phyloP scores from a whole-genome alignment of 1,140 invertebrate genomes.

The Pachypsylla venusta region DNA sequence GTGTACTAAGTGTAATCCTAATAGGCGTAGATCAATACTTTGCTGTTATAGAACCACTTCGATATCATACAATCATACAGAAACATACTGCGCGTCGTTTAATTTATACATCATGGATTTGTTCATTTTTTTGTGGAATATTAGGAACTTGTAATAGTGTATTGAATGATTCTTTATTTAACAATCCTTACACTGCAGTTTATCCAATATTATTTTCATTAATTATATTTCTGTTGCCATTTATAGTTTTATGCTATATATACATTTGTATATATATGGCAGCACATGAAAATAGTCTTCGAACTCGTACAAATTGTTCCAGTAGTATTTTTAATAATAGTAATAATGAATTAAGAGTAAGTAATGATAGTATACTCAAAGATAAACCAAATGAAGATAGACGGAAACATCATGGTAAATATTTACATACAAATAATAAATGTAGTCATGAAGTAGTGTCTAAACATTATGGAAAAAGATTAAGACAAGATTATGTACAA shows the following conservation, averaged over 20 bases:
- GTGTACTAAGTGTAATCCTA: conserved; percentile 54
- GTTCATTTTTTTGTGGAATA: conserved; percentile 40
- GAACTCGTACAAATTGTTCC: conserved; percentile 35
- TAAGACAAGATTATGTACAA: too few relatives aligned
- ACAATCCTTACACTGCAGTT: neutral
- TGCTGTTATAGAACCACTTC: conserved; percentile 68
- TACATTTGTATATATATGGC: conserved; percentile 37
- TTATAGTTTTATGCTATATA: conserved; percentile 36
- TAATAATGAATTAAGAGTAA: neutral
- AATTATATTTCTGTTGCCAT: conserved; percentile 33
- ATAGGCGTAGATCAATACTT: conserved; percentile 76
- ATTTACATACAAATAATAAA: neutral
- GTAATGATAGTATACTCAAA: conserved; percentile 1
- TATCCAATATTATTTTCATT: conserved; percentile 8
- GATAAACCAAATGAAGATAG: neutral
- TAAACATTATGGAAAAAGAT: too few relatives aligned
- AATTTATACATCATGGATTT: conserved; percentile 48
- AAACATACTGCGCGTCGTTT: conserved; percentile 50
- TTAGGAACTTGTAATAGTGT: conserved; percentile 21
- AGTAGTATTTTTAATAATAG: neutral
- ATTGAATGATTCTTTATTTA: too few relatives aligned
- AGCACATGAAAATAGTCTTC: conserved; percentile 36
- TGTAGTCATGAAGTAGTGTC: neutral
- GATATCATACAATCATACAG: conserved; percentile 63
- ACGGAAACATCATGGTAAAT: neutral